phyloP scores from a whole-genome alignment of 2,113 vertebrate species.

The Periophthalmodon schlosseri region DNA sequence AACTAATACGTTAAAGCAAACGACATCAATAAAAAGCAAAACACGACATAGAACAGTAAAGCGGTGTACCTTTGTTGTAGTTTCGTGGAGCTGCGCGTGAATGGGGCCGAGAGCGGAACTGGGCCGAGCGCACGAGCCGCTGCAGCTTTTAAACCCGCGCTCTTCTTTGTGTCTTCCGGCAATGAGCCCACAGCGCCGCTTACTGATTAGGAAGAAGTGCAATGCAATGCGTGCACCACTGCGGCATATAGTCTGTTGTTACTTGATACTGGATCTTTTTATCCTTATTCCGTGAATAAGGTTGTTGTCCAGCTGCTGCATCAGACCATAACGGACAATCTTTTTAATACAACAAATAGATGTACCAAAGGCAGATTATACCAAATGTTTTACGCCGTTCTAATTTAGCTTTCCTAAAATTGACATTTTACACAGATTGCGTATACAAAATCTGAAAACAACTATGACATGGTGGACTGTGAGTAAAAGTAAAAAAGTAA shows the following conservation, averaged over 20 bases:
- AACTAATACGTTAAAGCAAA: background rate
- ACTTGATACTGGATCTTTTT: background rate
- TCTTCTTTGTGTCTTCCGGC: slow-evolving; percentile 9
- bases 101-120: slow-evolving; percentile 28
- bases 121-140: background rate
- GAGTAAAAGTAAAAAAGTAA: background rate
- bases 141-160: slow-evolving; percentile 4
- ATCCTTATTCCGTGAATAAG: background rate
- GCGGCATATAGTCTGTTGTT: too few species aligned
- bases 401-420: too few species aligned
- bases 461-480: background rate
- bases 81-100: background rate
- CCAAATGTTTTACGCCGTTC: too few species aligned
- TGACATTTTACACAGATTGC: too few species aligned
- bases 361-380: too few species aligned
- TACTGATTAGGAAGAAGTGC: background rate
- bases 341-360: background rate
- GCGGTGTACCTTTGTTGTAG: background rate
- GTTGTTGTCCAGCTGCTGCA: background rate
- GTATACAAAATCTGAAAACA: too few species aligned
- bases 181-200: background rate
- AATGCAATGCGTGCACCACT: background rate
- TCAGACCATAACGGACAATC: too few species aligned
- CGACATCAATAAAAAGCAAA: background rate
- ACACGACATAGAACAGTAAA: too few species aligned